Percentiles rank a stretch among this genome's conserved stretches.
Evolutionary conservation across 1,140 invertebrate genomes (phyloP).

Genomic region (Aphaenogaster floridana): DNA sequence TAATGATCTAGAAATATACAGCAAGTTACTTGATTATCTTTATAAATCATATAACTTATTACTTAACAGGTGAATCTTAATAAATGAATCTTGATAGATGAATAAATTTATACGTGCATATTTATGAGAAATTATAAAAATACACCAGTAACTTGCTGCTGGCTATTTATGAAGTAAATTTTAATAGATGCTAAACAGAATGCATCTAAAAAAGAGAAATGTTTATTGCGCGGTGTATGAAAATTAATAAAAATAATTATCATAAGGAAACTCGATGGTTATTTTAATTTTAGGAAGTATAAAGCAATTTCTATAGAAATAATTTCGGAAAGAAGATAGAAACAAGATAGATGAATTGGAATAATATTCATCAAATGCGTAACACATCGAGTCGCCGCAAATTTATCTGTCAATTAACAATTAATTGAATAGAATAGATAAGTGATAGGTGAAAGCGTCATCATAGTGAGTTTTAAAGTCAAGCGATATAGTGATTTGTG

Average conservation of each 20-base stretch:
- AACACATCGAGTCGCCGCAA: conserved; percentile 54
- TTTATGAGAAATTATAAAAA: not conserved
- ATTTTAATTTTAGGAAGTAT: conserved; percentile 7
- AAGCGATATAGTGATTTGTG: conserved; percentile 34
- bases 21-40: conserved; percentile 42
- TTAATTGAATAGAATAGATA: conserved; percentile 38
- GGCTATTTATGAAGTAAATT: conserved; percentile 28
- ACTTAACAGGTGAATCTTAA: too few relatives aligned
- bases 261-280: conserved; percentile 59
- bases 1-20: conserved; percentile 20
- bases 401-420: conserved; percentile 9
- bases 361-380: conserved; percentile 3
- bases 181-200: conserved; percentile 35
- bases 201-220: conserved; percentile 34
- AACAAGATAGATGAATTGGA: not conserved
- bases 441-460: conserved; percentile 28
- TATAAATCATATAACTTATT: too few relatives aligned
- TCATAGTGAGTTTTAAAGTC: conserved; percentile 17
- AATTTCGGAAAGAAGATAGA: not conserved
- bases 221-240: conserved; percentile 18
- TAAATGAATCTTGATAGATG: too few relatives aligned
- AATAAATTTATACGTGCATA: not conserved
- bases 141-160: conserved; percentile 45
- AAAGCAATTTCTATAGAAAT: conserved; percentile 4
- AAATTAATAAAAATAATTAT: conserved; percentile 52